These are phyloP conservation scores for Sebastes kiyomatsui DNA, from an alignment of 2,797 vertebrate species.

Conservation along the genomic window DNA sequence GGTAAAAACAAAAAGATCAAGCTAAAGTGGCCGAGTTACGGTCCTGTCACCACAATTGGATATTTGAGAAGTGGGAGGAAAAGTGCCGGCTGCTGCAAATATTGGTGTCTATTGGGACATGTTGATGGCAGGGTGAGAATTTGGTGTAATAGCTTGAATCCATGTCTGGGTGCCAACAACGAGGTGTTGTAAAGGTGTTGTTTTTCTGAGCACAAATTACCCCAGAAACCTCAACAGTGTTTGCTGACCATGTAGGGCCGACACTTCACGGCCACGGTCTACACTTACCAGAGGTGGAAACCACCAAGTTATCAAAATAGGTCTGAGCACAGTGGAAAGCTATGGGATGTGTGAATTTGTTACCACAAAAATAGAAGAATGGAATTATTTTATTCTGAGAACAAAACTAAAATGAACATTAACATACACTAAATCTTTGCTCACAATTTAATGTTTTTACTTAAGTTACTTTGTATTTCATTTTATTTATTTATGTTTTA, in stretches of 20 bases:
- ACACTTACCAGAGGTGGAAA: background rate
- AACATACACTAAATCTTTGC: too few species aligned
- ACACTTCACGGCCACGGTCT: background rate
- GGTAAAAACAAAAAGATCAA: conserved; percentile 3
- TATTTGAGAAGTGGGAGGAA: background rate
- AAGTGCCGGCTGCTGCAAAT: conserved; percentile 9
- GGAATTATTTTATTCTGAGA: too few species aligned
- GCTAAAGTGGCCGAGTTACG: conserved; percentile 8
- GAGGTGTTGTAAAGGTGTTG: background rate
- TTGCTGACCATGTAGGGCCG: background rate
- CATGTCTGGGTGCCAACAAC: background rate
- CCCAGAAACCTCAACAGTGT: background rate
- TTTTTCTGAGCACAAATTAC: background rate
- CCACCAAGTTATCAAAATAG: background rate
- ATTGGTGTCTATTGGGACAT: conserved; percentile 20
- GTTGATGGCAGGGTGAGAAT: background rate
- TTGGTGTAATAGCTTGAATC: background rate
- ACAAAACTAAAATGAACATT: background rate
- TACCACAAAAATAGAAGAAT: background rate
- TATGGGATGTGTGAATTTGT: background rate
- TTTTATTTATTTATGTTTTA: too few species aligned
- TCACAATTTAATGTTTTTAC: too few species aligned
- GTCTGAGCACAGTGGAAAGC: background rate
- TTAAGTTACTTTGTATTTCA: rapidly evolving
- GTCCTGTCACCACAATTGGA: conserved; percentile 13